Conservation (phyloP, 2,888 invertebrate genomes). For the Lamproptera curius region DNA sequence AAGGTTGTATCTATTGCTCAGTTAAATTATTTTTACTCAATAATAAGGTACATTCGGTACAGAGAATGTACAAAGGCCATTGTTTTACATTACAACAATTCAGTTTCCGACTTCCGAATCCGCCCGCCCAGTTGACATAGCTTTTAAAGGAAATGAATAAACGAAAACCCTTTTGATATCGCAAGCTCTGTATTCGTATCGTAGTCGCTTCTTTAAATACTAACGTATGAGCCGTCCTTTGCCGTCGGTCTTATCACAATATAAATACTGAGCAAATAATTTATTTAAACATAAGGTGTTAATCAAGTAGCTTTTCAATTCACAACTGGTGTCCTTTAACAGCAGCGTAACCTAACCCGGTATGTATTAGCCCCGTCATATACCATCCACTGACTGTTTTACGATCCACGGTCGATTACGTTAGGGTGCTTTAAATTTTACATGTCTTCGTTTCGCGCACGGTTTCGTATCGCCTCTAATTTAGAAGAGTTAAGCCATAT, state of each 20-base stretch:
- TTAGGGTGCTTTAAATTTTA: conserved; percentile 16
- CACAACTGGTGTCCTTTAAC: no score
- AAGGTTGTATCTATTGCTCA: no score
- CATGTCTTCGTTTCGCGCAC: conserved; percentile 7
- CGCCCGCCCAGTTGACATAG: conserved; percentile 3
- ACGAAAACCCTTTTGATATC: conserved; percentile 11
- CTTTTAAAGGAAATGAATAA: conserved; percentile 4
- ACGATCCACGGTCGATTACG: conserved; percentile 19
- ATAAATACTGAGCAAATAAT: no score
- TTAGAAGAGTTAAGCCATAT: no score
- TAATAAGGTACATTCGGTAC: no score
- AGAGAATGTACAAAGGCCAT: no score
- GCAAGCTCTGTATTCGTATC: conserved; percentile 3
- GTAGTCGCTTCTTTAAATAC: conserved; percentile 7
- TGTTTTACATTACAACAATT: conserved; percentile 10
- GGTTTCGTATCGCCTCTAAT: no score
- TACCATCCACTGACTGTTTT: conserved; percentile 18
- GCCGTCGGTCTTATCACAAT: no score
- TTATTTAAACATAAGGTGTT: no score
- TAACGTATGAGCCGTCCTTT: no score
- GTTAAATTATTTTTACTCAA: no score
- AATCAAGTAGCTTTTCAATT: no score
- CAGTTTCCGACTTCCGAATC: conserved; percentile 8
- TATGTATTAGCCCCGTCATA: conserved; percentile 18
- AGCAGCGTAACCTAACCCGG: conserved; percentile 16